Percentiles rank a stretch among this genome's conserved stretches.
Evolutionary conservation across 2,888 invertebrate genomes (phyloP).

Genomic region (Pammene fasciana): DNA sequence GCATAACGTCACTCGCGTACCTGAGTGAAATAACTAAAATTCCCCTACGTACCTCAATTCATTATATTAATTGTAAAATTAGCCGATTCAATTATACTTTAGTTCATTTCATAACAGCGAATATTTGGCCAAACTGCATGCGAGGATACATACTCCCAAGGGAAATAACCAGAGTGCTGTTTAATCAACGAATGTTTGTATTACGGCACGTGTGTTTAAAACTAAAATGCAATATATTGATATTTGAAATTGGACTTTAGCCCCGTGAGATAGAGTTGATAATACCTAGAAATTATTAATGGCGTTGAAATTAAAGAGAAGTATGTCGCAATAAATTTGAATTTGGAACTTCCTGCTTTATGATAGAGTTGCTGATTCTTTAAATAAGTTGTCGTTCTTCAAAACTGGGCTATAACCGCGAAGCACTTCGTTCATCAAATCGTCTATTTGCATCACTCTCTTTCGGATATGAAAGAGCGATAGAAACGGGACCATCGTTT

Average conservation of each 20-base stretch:
- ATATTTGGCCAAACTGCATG: slow-evolving; percentile 13
- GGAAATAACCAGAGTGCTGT: slow-evolving; percentile 7
- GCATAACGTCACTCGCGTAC: too few species aligned
- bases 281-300: neutral
- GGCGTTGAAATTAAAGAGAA: neutral
- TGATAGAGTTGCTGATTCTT: neutral
- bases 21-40: too few species aligned
- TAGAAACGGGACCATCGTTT: too few species aligned
- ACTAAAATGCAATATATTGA: neutral
- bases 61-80: neutral
- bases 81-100: neutral
- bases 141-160: neutral
- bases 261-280: too few species aligned
- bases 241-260: neutral
- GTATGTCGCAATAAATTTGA: neutral
- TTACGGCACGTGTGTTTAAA: neutral
- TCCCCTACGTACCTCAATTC: neutral
- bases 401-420: too few species aligned
- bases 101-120: slow-evolving; percentile 8
- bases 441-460: too few species aligned
- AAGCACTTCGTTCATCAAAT: too few species aligned
- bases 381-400: neutral
- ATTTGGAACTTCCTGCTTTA: neutral
- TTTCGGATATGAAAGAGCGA: too few species aligned
- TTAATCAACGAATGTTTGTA: slow-evolving; percentile 6